Evolutionary conservation across 2,888 invertebrate species (phyloP).

Genomic region (Cataglyphis cursor): DNA sequence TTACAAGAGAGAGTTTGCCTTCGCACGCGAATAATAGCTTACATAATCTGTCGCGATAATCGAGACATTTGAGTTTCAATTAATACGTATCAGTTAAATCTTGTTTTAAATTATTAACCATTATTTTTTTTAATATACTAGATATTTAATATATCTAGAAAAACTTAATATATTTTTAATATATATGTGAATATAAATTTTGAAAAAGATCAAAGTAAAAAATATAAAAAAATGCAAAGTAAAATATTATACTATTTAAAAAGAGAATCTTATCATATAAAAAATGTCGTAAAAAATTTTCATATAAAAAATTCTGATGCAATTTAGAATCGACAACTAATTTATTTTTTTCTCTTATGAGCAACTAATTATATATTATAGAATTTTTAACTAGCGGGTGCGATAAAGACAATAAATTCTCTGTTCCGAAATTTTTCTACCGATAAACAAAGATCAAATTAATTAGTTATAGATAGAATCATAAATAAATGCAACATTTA

Average conservation of each 20-base stretch:
- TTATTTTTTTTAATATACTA: not conserved
- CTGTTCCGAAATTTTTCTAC: not conserved
- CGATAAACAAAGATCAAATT: not conserved
- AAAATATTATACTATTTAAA: not conserved
- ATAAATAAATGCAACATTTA: not conserved
- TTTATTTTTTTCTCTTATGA: not conserved
- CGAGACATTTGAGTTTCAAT: not conserved
- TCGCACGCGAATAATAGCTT: not conserved
- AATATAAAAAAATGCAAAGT: not conserved
- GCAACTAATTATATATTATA: not conserved
- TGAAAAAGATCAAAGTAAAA: not conserved
- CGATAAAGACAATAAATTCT: not conserved
- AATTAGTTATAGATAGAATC: not conserved
- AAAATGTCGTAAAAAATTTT: no score
- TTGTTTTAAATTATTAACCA: not conserved
- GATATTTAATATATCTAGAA: no score
- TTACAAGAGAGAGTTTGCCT: conserved; percentile 1
- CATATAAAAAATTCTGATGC: no score
- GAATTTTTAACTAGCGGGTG: not conserved
- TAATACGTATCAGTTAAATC: not conserved
- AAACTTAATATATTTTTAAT: no score
- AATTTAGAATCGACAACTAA: not conserved
- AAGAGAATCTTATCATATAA: not conserved
- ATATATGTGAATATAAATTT: not conserved
- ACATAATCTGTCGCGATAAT: not conserved